Conservation (phyloP, 2,797 vertebrate species). For the Crenuchus spilurus region DNA sequence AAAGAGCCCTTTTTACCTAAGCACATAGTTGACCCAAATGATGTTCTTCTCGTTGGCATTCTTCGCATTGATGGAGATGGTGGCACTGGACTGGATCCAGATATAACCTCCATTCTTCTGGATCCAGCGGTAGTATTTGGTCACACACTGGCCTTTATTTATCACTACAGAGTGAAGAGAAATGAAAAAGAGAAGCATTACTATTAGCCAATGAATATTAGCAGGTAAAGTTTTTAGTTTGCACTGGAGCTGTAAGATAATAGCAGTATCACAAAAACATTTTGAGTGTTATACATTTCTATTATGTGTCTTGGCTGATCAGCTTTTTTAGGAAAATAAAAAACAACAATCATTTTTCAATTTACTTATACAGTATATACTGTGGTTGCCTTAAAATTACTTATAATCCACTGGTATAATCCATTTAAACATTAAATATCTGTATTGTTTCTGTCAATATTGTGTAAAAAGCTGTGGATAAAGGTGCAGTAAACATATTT, state of each 20-base stretch:
- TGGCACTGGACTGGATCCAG: conserved; percentile 99
- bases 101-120: conserved; percentile 97
- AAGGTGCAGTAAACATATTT: neutral
- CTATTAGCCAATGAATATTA: neutral
- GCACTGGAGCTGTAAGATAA: too few species aligned
- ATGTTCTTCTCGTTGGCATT: conserved; percentile 96
- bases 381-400: too few species aligned
- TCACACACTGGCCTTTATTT: conserved; percentile 98
- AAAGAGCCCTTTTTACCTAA: conserved; percentile 76
- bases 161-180: conserved; percentile 78
- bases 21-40: conserved; percentile 99
- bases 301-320: too few species aligned
- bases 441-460: neutral
- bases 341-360: too few species aligned
- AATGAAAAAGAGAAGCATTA: neutral
- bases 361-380: too few species aligned
- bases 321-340: too few species aligned
- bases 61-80: conserved; percentile 97
- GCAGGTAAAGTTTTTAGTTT: too few species aligned
- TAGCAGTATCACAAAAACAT: too few species aligned
- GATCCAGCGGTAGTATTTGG: conserved; percentile 99
- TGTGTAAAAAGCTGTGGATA: neutral
- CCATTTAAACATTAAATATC: conserved; percentile 14
- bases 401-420: neutral
- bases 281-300: too few species aligned